Base-by-base conservation (phyloP, 2,113 vertebrate species). In the Lasiurus cinereus region DNA sequence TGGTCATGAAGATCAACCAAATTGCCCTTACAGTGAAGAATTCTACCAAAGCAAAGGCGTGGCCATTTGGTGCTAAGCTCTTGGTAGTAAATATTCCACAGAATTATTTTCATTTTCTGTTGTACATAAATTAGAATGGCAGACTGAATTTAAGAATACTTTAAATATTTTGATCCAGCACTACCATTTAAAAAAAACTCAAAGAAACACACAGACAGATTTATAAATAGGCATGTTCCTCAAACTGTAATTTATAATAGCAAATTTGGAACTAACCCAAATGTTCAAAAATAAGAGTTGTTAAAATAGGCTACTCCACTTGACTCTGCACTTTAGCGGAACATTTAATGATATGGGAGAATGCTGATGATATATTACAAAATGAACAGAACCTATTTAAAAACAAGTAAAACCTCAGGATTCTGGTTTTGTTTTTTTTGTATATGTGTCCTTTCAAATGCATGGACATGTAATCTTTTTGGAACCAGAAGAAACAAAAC, bases 241-340 rank as follows among this genome's bases (percentile, higher is more conserved):
- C 48, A 48, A 94, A 90, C 48, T 90, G 27, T 88, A 90, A 96
- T 78, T 96, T 96, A 94, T 93, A 92, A 93, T 50, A 52, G 31
- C 5, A 72, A 76, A 78, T 82, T 94, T 95, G 88, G 46, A 95
- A 85, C 10, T 27, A 82, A 29, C 3, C 4, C 70, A 94, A 93
- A 70, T 74, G 48, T 92, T 94, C 59, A 94, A 83, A 96, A 94
- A 86, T 59, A 85, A 67, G 4, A n/a, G 70, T 56, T 64, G 69
- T 73, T 95, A 79, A 96, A 96, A 79, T 85, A 73, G 69, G 66
- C 24, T 73, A 27, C 67, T 72, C 24, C 39, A 31, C 67, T 84
- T 50, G 12, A 46, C 12, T 48, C 21, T 43, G 85, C 22, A 24
- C 15, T 77, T 86, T 89, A 77, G 18, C 82, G 74, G 74, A 92